These are phyloP conservation scores for Cotesia typhae DNA, from an alignment of 1,140 invertebrate genomes.

Conservation along the genomic window DNA sequence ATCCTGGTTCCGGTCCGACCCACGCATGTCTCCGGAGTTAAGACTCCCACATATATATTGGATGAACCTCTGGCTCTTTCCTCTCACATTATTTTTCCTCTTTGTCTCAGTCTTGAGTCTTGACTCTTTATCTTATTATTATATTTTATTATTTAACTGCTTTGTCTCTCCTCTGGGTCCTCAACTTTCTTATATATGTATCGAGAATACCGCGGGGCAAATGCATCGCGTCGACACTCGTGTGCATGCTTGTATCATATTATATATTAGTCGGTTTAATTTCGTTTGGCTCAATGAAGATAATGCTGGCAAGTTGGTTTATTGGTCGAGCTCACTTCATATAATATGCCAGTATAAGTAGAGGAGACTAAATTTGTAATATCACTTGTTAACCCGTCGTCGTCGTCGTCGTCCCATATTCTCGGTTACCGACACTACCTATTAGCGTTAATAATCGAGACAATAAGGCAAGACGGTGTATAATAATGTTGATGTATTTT, in stretches of 20 bases:
- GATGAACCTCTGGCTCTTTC: constrained; percentile 37
- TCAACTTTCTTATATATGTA: neutral
- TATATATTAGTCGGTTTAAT: constrained; percentile 27
- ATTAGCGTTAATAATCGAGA: too few relatives aligned
- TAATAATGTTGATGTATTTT: too few relatives aligned
- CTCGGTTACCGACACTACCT: too few relatives aligned
- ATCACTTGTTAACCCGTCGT: too few relatives aligned
- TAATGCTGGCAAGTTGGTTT: constrained; percentile 34
- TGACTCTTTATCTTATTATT: neutral
- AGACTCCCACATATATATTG: constrained; percentile 36
- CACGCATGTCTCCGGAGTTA: constrained; percentile 53
- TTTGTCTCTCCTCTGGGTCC: neutral
- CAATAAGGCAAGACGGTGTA: too few relatives aligned
- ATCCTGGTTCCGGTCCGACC: constrained; percentile 63
- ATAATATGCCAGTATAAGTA: neutral
- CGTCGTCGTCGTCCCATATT: too few relatives aligned
- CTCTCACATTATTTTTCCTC: neutral
- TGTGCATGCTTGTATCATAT: constrained; percentile 5
- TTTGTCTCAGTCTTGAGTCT: constrained; percentile 5
- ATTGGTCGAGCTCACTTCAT: neutral
- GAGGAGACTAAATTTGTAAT: too few relatives aligned
- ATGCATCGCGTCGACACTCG: constrained; percentile 29
- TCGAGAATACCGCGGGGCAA: constrained; percentile 18
- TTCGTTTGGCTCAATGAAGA: constrained; percentile 36
- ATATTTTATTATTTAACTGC: neutral